Conservation (phyloP, 2,113 vertebrate genomes). For the Onychostoma macrolepis region DNA sequence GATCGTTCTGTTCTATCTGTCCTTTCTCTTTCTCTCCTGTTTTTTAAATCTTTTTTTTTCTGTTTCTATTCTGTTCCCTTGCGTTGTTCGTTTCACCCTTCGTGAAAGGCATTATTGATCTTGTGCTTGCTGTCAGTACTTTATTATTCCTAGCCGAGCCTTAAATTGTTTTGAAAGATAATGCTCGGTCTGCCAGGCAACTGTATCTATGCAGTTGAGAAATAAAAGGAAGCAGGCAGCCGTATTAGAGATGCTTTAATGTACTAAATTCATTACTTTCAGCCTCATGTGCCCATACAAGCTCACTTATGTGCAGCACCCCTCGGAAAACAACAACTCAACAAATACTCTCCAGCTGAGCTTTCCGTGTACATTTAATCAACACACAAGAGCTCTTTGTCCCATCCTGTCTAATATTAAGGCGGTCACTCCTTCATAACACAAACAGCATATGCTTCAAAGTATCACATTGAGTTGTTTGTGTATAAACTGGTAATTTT, state of each 20-base stretch:
- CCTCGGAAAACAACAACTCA: background rate
- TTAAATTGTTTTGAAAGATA: conserved; percentile 43
- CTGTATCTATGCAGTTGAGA: conserved; percentile 33
- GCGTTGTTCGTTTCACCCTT: conserved; percentile 10
- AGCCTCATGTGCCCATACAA: background rate
- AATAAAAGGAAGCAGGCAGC: conserved; percentile 33
- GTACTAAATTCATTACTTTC: conserved; percentile 37
- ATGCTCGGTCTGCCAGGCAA: conserved; percentile 30
- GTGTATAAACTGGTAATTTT: background rate
- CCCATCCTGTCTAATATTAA: background rate
- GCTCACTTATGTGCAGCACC: conserved; percentile 6
- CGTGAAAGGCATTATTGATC: conserved; percentile 27
- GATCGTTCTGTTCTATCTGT: background rate
- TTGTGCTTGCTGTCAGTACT: conserved; percentile 41
- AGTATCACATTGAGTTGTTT: conserved; percentile 3
- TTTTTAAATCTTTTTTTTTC: background rate
- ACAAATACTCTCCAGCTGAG: background rate
- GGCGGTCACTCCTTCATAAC: background rate
- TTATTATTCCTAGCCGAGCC: conserved; percentile 32
- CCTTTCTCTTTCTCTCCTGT: background rate
- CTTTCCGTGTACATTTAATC: background rate
- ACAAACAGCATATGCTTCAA: background rate
- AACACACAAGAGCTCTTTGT: background rate
- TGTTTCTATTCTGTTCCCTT: background rate
- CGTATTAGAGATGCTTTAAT: conserved; percentile 30